Percentiles rank a stretch among this genome's conserved stretches.
Conservation (phyloP, 2,113 vertebrate species). For the Paratilapia polleni region DNA sequence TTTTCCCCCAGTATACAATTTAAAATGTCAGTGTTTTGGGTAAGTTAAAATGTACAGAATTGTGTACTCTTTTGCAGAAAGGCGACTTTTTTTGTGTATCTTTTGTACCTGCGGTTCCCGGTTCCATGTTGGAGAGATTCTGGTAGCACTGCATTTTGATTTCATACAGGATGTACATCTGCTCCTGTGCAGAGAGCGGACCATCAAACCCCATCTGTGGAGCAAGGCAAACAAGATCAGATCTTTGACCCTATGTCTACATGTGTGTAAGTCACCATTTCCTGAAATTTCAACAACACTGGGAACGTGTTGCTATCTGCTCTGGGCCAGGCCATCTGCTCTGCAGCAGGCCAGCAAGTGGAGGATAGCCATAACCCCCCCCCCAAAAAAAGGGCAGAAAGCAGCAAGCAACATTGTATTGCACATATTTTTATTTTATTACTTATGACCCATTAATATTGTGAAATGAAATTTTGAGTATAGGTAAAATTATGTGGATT, state of each 20-base stretch:
- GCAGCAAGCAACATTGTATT: neutral
- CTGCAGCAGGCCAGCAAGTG: neutral
- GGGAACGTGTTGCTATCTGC: neutral
- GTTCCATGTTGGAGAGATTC: conserved; percentile 82
- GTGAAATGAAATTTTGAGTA: neutral
- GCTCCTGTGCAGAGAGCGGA: conserved; percentile 86
- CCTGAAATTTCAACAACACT: neutral
- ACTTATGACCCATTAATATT: too few relatives aligned
- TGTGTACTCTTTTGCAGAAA: neutral
- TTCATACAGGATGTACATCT: conserved; percentile 88
- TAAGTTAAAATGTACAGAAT: neutral
- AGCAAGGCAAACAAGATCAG: conserved; percentile 41
- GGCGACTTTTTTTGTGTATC: neutral
- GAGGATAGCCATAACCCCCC: too few relatives aligned
- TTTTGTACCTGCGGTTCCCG: conserved; percentile 62
- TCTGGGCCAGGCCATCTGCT: neutral
- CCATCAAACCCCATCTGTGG: conserved; percentile 83
- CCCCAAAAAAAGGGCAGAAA: neutral
- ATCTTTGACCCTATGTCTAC: neutral
- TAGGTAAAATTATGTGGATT: neutral
- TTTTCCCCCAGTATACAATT: neutral
- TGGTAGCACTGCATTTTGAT: conserved; percentile 86
- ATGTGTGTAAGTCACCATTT: neutral
- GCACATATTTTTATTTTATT: neutral
- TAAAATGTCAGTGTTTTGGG: too few relatives aligned